Evolutionary conservation across 2,888 invertebrate genomes (phyloP).

Genomic region (Tinea pellionella): DNA sequence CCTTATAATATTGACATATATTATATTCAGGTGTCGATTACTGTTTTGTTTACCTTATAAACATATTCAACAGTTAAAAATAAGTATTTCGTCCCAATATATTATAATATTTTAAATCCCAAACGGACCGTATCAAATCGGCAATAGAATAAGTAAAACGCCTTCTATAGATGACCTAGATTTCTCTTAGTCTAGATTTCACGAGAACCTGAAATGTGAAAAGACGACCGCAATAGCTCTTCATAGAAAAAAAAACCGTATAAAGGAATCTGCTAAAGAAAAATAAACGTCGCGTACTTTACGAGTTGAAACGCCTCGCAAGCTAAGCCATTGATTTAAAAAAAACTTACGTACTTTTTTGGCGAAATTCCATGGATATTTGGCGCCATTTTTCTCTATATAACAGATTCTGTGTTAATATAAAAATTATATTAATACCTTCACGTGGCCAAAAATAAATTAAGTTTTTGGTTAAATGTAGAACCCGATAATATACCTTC

Average conservation of each 20-base stretch:
- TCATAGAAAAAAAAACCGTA: neutral
- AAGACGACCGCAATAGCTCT: slow-evolving; percentile 3
- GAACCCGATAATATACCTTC: too few species aligned
- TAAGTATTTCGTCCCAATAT: too few species aligned
- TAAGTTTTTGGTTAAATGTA: too few species aligned
- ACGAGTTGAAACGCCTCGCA: neutral
- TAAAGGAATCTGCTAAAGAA: neutral
- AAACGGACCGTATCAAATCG: neutral
- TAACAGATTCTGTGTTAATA: too few species aligned
- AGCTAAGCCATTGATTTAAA: neutral
- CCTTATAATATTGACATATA: too few species aligned
- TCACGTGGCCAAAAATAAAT: too few species aligned
- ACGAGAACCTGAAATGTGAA: neutral
- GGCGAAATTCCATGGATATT: neutral
- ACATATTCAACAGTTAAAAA: too few species aligned
- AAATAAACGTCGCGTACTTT: neutral
- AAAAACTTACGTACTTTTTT: neutral
- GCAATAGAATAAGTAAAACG: neutral
- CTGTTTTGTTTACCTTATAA: too few species aligned
- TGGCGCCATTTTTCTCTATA: neutral
- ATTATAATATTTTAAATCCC: neutral
- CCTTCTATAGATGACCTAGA: neutral
- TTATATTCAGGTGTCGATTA: too few species aligned
- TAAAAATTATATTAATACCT: too few species aligned
- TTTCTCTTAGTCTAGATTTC: neutral